Evolutionary conservation across 2,113 vertebrate species (phyloP).

Genomic region (Bujurquina vittata): DNA sequence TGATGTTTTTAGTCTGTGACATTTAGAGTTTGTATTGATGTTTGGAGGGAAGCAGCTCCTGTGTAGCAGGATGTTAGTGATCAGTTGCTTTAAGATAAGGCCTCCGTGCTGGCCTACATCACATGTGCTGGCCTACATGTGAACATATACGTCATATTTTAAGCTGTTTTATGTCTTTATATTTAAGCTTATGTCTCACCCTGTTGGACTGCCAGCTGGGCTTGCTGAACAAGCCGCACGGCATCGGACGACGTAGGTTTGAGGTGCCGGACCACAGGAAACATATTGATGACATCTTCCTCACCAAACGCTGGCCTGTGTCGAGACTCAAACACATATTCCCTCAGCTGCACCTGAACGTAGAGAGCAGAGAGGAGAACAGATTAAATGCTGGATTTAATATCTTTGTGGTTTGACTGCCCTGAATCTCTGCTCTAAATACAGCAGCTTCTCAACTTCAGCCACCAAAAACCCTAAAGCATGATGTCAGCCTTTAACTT

Average conservation of each 20-base stretch:
- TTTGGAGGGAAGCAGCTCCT: neutral
- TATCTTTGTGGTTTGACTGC: neutral
- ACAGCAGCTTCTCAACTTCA: neutral
- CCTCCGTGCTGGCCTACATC: too few species aligned
- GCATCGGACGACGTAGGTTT: slow-evolving; percentile 88
- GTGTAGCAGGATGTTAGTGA: neutral
- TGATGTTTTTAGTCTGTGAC: neutral
- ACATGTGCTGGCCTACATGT: too few species aligned
- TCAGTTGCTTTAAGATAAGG: too few species aligned
- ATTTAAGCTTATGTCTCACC: slow-evolving; percentile 74
- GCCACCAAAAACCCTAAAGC: neutral
- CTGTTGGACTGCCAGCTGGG: slow-evolving; percentile 90
- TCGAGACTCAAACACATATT: slow-evolving; percentile 90
- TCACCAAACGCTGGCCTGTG: slow-evolving; percentile 88
- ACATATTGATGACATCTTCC: slow-evolving; percentile 95
- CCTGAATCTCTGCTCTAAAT: neutral
- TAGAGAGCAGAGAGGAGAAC: neutral
- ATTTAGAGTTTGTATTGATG: neutral
- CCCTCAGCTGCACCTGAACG: slow-evolving; percentile 88
- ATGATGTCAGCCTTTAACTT: neutral
- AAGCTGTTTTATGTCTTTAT: neutral
- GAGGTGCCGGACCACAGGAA: slow-evolving; percentile 92
- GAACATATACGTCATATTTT: neutral
- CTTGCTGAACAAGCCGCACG: slow-evolving; percentile 88
- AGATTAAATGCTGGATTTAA: neutral